phyloP scores from a whole-genome alignment of 37 sponge, comb jelly and placozoan species.

The Theonella swinhoei region DNA sequence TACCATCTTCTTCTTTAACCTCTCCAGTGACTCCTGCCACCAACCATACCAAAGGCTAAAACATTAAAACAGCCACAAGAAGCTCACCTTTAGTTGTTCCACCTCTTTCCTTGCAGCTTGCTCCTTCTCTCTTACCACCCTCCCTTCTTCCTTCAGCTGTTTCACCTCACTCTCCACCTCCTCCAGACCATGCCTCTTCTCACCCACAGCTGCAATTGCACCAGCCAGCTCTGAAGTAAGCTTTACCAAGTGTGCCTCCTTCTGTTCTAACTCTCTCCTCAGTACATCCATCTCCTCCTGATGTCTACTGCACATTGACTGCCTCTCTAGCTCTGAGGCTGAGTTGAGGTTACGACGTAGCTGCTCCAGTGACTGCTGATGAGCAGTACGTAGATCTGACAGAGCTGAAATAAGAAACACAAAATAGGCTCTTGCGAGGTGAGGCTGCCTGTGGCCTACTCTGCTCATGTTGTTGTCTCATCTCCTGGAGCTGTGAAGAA shows the following conservation, averaged over 20 bases:
- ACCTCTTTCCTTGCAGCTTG: conserved; percentile 29
- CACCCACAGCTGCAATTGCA: conserved; percentile 15
- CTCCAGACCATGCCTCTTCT: conserved; percentile 45
- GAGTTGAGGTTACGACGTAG: conserved; percentile 6
- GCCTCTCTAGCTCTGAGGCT: conserved; percentile 17
- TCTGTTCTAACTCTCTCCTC: not conserved
- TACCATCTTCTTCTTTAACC: conserved; percentile 21
- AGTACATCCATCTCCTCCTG: conserved; percentile 6
- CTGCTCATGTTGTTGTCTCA: conserved; percentile 22
- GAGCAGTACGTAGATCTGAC: not conserved
- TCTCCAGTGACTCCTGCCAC: conserved; percentile 25
- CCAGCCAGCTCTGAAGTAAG: conserved; percentile 28
- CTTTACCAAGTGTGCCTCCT: conserved; percentile 4
- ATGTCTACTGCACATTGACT: not conserved
- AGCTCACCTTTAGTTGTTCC: conserved; percentile 46
- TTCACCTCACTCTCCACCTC: conserved; percentile 28
- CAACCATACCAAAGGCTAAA: conserved; percentile 15
- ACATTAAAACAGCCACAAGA: not conserved
- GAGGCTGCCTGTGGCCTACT: conserved; percentile 5
- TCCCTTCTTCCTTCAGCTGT: not conserved
- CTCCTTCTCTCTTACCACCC: not conserved
- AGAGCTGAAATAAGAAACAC: conserved; percentile 16
- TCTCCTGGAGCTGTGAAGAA: conserved; percentile 36
- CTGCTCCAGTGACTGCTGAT: not conserved
- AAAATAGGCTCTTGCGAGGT: not conserved